Evolutionary conservation across 2,797 vertebrate species (phyloP).

Genomic region (Falco berigora): DNA sequence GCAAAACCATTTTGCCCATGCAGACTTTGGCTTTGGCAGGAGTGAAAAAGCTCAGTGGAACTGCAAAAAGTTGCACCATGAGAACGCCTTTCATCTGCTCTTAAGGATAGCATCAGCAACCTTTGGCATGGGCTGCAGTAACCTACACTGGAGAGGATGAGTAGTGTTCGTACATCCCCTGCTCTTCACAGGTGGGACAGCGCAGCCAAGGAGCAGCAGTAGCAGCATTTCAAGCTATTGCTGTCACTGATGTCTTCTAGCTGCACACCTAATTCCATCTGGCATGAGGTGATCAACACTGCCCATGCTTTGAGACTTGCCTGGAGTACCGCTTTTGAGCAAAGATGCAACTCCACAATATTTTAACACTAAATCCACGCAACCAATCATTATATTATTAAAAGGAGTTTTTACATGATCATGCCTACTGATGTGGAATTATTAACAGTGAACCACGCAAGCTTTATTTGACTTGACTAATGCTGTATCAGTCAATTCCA

Average conservation of each 20-base stretch:
- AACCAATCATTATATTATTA: not conserved
- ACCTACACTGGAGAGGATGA: not conserved
- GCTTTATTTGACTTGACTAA: not conserved
- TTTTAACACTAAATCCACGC: not conserved
- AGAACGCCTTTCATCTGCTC: not conserved
- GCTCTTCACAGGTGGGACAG: not conserved
- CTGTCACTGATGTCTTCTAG: rapidly evolving
- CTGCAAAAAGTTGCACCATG: not conserved
- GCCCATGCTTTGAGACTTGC: not conserved
- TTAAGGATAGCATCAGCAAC: not conserved
- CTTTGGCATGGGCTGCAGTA: not conserved
- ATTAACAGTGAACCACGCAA: not conserved
- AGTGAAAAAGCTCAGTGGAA: not conserved
- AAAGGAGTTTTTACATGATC: not conserved
- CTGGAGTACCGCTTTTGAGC: not conserved
- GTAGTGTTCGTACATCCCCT: not conserved
- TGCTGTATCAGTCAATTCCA: not conserved
- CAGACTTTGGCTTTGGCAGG: rapidly evolving
- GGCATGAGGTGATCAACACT: rapidly evolving
- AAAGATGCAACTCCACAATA: not conserved
- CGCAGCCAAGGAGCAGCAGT: not conserved
- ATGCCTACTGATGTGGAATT: not conserved
- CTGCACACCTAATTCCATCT: not conserved
- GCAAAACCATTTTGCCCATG: not conserved
- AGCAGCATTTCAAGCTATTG: not conserved